phyloP scores from a whole-genome alignment of 2,113 vertebrate genomes.

The Felis chaus region DNA sequence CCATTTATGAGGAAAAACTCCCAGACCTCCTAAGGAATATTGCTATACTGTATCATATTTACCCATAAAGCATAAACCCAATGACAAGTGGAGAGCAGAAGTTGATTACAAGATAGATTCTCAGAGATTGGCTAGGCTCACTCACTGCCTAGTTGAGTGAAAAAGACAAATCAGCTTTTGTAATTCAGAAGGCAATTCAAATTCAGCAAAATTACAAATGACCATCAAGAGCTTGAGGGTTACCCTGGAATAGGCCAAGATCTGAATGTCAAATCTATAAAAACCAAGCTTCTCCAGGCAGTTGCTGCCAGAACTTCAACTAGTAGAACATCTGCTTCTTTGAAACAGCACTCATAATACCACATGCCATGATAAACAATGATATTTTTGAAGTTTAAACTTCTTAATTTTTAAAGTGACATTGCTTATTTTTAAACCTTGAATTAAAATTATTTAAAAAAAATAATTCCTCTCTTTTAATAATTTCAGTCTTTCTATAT shows the following conservation, averaged over 20 bases:
- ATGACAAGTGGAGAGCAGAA: background rate
- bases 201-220: slow-evolving; percentile 56
- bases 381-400: background rate
- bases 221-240: background rate
- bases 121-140: background rate
- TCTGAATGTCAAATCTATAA: background rate
- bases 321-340: background rate
- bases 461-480: background rate
- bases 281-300: background rate
- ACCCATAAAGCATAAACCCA: background rate
- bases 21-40: background rate
- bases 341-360: background rate
- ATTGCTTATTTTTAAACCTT: background rate
- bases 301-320: background rate
- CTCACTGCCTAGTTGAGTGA: background rate
- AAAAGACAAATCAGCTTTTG: slow-evolving; percentile 41
- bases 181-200: slow-evolving; percentile 34
- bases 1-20: background rate
- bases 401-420: slow-evolving; percentile 13
- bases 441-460: slow-evolving; percentile 27
- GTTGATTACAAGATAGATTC: background rate
- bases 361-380: background rate
- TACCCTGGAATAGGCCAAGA: background rate
- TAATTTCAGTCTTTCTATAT: background rate
- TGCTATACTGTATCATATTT: background rate